Evolutionary conservation across 2,113 vertebrate genomes (phyloP).

Genomic region (Poecilia latipinna): DNA sequence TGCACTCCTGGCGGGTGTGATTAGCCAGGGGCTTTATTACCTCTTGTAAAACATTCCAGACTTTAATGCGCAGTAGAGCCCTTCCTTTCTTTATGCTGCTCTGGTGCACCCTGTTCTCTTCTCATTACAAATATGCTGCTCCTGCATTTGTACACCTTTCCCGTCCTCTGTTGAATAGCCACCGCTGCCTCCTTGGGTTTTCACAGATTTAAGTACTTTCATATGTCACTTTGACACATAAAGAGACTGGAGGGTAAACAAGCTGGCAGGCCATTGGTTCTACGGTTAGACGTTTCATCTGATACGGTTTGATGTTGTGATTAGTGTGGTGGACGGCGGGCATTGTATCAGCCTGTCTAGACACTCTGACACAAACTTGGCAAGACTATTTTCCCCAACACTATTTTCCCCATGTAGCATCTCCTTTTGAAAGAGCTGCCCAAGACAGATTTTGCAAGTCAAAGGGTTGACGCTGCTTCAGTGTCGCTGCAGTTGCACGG

Average conservation of each 20-base stretch:
- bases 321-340: slow-evolving; percentile 28
- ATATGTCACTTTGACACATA: slow-evolving; percentile 76
- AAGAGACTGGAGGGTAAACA: slow-evolving; percentile 66
- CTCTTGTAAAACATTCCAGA: slow-evolving; percentile 75
- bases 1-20: slow-evolving; percentile 67
- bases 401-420: background rate
- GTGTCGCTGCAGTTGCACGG: background rate
- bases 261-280: slow-evolving; percentile 33
- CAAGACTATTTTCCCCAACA: background rate
- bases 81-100: slow-evolving; percentile 70
- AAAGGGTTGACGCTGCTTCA: background rate
- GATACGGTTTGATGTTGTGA: slow-evolving; percentile 44
- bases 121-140: slow-evolving; percentile 80
- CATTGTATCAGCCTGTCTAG: slow-evolving; percentile 33
- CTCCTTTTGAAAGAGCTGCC: slow-evolving; percentile 3
- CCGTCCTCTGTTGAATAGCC: slow-evolving; percentile 42
- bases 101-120: slow-evolving; percentile 55
- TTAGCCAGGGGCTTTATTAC: slow-evolving; percentile 77
- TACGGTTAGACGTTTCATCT: slow-evolving; percentile 39
- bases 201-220: slow-evolving; percentile 68
- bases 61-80: slow-evolving; percentile 77
- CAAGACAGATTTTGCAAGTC: slow-evolving; percentile 9
- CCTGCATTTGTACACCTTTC: slow-evolving; percentile 61
- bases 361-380: slow-evolving; percentile 28
- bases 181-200: slow-evolving; percentile 39